These are phyloP conservation scores for Phalangium opilio DNA, from an alignment of 2,888 invertebrate species.

Conservation along the genomic window DNA sequence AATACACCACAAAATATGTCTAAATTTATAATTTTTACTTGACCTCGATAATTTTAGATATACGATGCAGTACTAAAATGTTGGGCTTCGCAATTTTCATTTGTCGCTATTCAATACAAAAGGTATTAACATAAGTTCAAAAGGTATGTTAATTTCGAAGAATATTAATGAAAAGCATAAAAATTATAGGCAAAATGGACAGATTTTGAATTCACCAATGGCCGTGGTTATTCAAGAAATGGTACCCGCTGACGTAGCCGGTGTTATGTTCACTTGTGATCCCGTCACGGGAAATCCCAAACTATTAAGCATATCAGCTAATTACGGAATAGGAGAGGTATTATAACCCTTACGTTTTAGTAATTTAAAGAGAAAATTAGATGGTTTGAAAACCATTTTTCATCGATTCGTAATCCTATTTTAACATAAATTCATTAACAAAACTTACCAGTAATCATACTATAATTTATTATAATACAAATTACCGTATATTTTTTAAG, in stretches of 20 bases:
- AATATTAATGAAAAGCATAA: no score
- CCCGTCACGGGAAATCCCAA: slow-evolving; percentile 54
- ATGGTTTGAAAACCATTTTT: no score
- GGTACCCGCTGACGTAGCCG: slow-evolving; percentile 47
- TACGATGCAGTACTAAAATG: neutral
- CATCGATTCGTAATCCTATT: no score
- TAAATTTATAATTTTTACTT: no score
- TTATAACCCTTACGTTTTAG: no score
- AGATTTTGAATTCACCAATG: slow-evolving; percentile 39
- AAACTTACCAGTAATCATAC: no score
- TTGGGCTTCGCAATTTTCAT: slow-evolving; percentile 7
- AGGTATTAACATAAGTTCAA: slow-evolving; percentile 1
- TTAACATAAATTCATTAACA: no score
- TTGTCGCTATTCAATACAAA: slow-evolving; percentile 8
- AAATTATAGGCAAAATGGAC: slow-evolving; percentile 12
- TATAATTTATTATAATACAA: no score
- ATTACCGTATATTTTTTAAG: no score
- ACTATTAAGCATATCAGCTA: slow-evolving; percentile 53
- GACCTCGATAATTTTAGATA: neutral
- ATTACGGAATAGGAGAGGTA: slow-evolving; percentile 55
- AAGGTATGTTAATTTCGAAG: no score
- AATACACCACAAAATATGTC: no score
- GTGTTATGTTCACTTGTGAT: slow-evolving; percentile 66
- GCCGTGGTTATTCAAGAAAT: slow-evolving; percentile 66
- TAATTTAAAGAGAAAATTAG: no score